Conservation (phyloP, 2,888 invertebrate species). For the Limenitis camilla region DNA sequence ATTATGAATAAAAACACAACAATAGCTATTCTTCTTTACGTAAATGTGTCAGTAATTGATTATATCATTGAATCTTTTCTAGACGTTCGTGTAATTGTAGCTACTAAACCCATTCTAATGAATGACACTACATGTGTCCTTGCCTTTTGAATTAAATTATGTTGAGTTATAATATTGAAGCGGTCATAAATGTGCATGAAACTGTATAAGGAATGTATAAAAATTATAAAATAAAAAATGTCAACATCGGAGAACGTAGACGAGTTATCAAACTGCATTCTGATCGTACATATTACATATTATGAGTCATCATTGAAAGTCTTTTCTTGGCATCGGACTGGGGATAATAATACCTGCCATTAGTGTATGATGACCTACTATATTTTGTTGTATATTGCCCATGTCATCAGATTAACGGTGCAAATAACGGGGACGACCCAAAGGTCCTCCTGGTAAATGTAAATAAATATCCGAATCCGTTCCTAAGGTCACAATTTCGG, state of each 20-base stretch:
- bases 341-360: slow-evolving; percentile 49
- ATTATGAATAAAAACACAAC: slow-evolving; percentile 21
- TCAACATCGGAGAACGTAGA: slow-evolving; percentile 26
- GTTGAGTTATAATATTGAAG: not conserved
- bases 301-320: slow-evolving; percentile 57
- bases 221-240: slow-evolving; percentile 19
- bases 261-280: slow-evolving; percentile 59
- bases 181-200: not conserved
- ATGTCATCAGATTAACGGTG: slow-evolving; percentile 35
- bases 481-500: slow-evolving; percentile 14
- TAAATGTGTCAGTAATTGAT: slow-evolving; percentile 27
- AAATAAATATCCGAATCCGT: slow-evolving; percentile 15
- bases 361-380: slow-evolving; percentile 34
- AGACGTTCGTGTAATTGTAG: slow-evolving; percentile 11
- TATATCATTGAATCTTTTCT: slow-evolving; percentile 21
- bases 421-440: slow-evolving; percentile 28
- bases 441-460: slow-evolving; percentile 15
- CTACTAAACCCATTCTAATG: not conserved
- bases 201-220: slow-evolving; percentile 4
- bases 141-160: not conserved
- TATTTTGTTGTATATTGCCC: slow-evolving; percentile 33
- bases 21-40: slow-evolving; percentile 29
- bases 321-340: slow-evolving; percentile 53
- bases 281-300: slow-evolving; percentile 36
- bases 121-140: slow-evolving; percentile 6